Evolutionary conservation across 2,113 vertebrate genomes (phyloP).

Genomic region (Platycercus adscitus): DNA sequence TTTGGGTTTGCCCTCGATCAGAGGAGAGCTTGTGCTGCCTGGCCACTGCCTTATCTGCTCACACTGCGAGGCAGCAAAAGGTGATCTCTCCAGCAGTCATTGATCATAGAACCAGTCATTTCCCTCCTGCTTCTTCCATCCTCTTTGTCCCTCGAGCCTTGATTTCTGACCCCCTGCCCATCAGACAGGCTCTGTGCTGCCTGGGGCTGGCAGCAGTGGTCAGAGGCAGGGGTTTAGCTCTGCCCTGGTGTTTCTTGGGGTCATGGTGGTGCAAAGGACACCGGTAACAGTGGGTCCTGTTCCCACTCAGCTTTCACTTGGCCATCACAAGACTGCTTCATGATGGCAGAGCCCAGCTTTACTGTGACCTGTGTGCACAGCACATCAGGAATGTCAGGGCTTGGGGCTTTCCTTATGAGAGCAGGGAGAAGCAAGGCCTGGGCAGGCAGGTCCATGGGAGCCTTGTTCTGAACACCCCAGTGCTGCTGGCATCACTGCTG

Average conservation of each 20-base stretch:
- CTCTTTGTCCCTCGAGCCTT: not conserved
- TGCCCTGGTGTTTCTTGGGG: not conserved
- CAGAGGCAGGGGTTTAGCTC: not conserved
- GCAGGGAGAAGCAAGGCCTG: not conserved
- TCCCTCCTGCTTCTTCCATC: not conserved
- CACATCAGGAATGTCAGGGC: not conserved
- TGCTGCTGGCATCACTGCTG: not conserved
- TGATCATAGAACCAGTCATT: not conserved
- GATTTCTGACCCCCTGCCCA: not conserved
- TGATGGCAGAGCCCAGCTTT: accelerated
- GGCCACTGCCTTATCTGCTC: accelerated
- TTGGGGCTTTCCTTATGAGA: not conserved
- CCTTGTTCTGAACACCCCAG: accelerated
- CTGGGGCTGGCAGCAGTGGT: not conserved
- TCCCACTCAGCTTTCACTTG: accelerated
- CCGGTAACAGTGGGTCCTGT: accelerated
- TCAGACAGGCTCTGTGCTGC: accelerated
- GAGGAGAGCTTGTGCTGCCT: not conserved
- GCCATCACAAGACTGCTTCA: accelerated
- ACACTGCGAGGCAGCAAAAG: accelerated
- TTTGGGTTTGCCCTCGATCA: accelerated
- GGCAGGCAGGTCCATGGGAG: not conserved
- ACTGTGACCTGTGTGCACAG: not conserved
- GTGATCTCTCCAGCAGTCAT: not conserved
- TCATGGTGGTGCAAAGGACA: accelerated